Conservation (phyloP, 2,113 vertebrate genomes). For the Xenus cinereus region DNA sequence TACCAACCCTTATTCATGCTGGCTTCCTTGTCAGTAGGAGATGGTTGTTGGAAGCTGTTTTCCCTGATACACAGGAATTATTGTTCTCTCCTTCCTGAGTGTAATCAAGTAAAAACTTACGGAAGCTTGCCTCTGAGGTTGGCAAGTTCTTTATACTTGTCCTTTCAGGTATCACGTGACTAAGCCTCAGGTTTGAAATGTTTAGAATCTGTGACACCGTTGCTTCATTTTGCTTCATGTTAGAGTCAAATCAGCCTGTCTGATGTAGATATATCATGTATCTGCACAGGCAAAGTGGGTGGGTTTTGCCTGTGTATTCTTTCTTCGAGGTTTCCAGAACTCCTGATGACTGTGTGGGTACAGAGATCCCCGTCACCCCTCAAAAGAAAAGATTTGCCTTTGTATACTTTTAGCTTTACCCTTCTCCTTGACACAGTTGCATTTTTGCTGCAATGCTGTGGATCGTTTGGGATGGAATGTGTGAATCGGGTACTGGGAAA, state of each 20-base stretch:
- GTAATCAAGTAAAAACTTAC: not conserved
- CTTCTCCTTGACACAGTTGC: not conserved
- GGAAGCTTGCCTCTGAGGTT: not conserved
- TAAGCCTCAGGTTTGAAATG: not conserved
- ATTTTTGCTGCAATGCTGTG: not conserved
- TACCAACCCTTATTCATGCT: not conserved
- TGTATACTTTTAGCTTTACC: not conserved
- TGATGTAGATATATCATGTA: not conserved
- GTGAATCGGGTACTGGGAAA: not conserved
- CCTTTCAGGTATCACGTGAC: not conserved
- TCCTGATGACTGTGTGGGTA: not conserved
- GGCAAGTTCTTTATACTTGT: not conserved
- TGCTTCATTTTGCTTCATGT: not conserved
- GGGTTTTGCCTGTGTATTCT: not conserved
- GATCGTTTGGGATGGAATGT: not conserved
- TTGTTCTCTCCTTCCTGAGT: not conserved
- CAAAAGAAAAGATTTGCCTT: not conserved
- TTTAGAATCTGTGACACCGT: not conserved
- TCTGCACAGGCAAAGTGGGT: fast-evolving
- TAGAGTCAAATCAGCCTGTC: not conserved
- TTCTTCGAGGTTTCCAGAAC: not conserved
- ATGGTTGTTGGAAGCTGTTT: not conserved
- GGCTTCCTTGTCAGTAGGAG: not conserved
- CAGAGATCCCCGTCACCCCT: not conserved
- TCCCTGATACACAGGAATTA: not conserved